phyloP scores from a whole-genome alignment of 2,113 vertebrate species.

The Apaloderma vittatum region DNA sequence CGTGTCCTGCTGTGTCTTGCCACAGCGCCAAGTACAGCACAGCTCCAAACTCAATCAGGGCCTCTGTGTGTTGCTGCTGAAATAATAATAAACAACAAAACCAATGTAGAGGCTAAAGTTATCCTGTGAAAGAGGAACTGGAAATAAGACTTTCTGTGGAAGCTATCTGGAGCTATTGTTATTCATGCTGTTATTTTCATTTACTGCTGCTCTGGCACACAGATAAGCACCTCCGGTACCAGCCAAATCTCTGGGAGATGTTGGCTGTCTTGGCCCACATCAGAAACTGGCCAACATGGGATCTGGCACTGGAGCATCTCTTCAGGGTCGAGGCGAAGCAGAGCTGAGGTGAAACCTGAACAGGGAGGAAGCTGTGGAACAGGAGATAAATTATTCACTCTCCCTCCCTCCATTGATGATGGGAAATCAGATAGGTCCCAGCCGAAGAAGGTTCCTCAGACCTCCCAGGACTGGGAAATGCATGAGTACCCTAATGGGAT shows the following conservation, averaged over 20 bases:
- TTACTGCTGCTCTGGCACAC: neutral
- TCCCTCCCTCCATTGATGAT: fast-evolving
- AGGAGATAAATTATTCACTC: constrained; percentile 36
- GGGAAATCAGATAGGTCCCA: neutral
- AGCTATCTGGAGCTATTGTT: neutral
- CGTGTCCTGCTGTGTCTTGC: neutral
- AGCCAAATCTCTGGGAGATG: neutral
- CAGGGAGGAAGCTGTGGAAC: neutral
- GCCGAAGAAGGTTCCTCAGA: neutral
- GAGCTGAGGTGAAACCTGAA: neutral
- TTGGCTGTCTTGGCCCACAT: neutral
- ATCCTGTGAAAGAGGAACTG: neutral
- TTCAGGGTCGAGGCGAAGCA: neutral
- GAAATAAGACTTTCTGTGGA: neutral
- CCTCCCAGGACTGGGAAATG: neutral
- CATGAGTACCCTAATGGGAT: neutral
- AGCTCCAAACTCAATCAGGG: neutral
- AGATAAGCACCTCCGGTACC: neutral
- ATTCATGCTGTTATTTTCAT: neutral
- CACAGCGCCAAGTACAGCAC: neutral
- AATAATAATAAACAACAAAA: neutral
- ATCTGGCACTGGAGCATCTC: neutral
- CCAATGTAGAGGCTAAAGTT: neutral
- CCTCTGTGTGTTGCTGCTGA: neutral
- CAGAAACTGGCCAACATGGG: neutral